A percentile compares a stretch with the other conserved stretches of the same genome.
These are phyloP conservation scores for Cheilosia scutellata DNA, from an alignment of 2,888 invertebrate genomes.

Conservation along the genomic window DNA sequence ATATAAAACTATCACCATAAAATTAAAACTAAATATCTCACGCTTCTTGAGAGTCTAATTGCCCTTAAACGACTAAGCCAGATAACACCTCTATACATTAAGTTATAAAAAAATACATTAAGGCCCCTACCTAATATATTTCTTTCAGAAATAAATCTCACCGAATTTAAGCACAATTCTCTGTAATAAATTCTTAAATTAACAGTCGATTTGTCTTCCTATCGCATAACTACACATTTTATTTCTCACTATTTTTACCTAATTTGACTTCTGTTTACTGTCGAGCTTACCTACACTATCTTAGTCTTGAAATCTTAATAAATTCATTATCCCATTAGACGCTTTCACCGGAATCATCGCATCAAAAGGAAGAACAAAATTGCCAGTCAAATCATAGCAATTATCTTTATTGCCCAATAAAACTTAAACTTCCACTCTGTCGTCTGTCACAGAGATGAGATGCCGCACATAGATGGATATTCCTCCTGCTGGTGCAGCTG, in stretches of 20 bases:
- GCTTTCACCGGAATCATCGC: conserved; percentile 35
- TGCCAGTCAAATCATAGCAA: conserved; percentile 35
- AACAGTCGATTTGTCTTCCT: neutral
- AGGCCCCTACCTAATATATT: neutral
- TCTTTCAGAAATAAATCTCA: neutral
- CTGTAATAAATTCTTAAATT: neutral
- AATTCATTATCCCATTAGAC: conserved; percentile 29
- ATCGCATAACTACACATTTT: neutral
- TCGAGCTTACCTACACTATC: neutral
- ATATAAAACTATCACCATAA: too few relatives aligned
- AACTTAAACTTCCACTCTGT: conserved; percentile 24
- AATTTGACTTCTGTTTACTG: conserved; percentile 16
- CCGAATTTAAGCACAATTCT: neutral
- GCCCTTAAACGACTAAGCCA: neutral
- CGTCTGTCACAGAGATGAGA: conserved; percentile 14
- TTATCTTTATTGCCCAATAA: conserved; percentile 57
- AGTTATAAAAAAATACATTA: neutral
- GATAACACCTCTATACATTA: too few relatives aligned
- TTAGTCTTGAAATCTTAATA: neutral
- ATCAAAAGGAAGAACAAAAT: conserved; percentile 7
- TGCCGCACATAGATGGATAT: conserved; percentile 13
- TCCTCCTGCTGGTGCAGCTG: conserved; percentile 11
- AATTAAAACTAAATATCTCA: neutral
- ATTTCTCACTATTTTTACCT: neutral
- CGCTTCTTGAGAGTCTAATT: neutral